Percentiles rank a stretch among this genome's conserved stretches.
phyloP scores from a whole-genome alignment of 2,113 vertebrate species.

The Hyperopisus bebe region DNA sequence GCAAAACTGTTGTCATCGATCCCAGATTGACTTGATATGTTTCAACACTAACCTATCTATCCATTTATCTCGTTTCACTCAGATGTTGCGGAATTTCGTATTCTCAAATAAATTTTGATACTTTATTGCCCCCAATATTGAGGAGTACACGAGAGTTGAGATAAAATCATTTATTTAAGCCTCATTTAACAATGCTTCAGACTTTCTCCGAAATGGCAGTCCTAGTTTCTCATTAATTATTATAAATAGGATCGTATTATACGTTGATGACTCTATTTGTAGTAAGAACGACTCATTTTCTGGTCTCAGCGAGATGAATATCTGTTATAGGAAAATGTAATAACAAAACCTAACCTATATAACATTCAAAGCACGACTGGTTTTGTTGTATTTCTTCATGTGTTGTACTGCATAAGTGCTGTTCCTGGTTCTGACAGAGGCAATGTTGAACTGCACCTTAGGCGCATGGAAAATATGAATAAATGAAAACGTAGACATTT shows the following conservation, averaged over 20 bases:
- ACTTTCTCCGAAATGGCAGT: background rate
- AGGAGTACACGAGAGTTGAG: background rate
- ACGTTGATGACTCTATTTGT: background rate
- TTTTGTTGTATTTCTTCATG: background rate
- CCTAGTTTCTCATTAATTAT: background rate
- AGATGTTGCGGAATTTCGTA: background rate
- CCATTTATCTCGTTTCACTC: background rate
- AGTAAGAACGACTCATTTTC: background rate
- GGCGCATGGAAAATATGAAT: conserved; percentile 1
- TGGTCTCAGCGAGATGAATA: background rate
- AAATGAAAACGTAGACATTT: background rate
- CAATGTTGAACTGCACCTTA: background rate
- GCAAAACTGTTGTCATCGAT: background rate
- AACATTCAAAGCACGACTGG: background rate
- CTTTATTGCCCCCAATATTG: background rate
- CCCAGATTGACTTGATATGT: background rate
- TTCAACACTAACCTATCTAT: background rate
- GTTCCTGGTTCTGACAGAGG: background rate
- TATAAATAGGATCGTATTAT: background rate
- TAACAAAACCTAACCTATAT: background rate
- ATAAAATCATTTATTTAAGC: background rate
- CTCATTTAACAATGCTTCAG: background rate
- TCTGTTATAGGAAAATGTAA: background rate
- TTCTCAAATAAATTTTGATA: background rate
- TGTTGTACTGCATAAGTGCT: background rate